Evolutionary conservation across 2,888 invertebrate genomes (phyloP), one percentile per base, ranked within the genome.

Genomic region (Stegophylla sp.): DNA sequence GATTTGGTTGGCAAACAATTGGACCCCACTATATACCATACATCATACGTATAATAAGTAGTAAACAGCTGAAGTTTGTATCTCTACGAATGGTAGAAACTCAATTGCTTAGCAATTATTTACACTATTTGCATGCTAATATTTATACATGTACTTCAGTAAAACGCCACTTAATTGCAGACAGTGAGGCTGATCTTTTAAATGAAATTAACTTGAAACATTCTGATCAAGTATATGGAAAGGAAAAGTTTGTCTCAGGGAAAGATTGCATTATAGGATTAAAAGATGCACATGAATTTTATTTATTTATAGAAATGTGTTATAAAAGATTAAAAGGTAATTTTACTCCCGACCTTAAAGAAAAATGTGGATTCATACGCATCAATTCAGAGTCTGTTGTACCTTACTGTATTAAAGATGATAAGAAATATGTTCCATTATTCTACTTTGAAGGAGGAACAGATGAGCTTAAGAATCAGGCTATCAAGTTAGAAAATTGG

Each of bases 81-180:
- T 94, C 96, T n/a, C 96, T 97, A 74, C 90, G 96, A 79, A 96
- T 97, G 91, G 93, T 97, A 34, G 97, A 97, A 87, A 90, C 92
- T 85, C 96, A 96, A 87, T 89, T 96, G 67, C 89, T 96, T 41
- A 94, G 94, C 86, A 95, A 95, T 88, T 94, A 95, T 88, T 90
- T 96, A 85, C 93, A 92, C 86, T 94, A 93, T 86, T 89, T 96
- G 75, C 95, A 96, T 86, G 92, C 93, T 84, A 95, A 95, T 86
- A 93, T 96, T 84, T 95, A 94, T 87, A 94, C 93, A 83, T 96
- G 95, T 87, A 95, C 95, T 15, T 94, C 94, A 86, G 94, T 97
- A 84, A 90, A 94, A 84, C 96, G 96, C 88, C 96, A 95, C 87
- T 97, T 95, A 86, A 94, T 97, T 84, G 96, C 96, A 0, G 94